Evolutionary conservation across 2,113 vertebrate species (phyloP).

Genomic region (Ageneiosus marmoratus): DNA sequence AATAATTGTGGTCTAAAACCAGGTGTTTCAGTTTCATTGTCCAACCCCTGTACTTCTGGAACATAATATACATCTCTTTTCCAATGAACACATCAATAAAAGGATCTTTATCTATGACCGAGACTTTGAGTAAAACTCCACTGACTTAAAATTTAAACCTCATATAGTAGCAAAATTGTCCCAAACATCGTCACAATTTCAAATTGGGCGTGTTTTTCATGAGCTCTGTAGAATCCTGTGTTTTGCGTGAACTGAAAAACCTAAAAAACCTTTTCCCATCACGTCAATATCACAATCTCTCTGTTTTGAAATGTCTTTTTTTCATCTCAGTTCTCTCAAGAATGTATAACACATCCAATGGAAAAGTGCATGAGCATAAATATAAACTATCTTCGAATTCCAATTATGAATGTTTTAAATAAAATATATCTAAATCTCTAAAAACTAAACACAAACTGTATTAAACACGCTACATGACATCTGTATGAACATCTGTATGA

Average conservation of each 20-base stretch:
- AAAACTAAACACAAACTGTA: neutral
- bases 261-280: neutral
- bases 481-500: slow-evolving; percentile 1
- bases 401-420: slow-evolving; percentile 11
- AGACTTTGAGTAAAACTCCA: neutral
- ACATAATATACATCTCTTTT: neutral
- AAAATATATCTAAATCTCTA: neutral
- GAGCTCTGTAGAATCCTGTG: neutral
- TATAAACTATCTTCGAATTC: neutral
- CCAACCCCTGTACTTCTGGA: too few relatives aligned
- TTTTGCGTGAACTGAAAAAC: neutral
- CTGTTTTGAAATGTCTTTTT: neutral
- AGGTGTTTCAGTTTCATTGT: too few relatives aligned
- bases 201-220: neutral
- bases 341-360: neutral
- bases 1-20: too few relatives aligned
- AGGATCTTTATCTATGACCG: neutral
- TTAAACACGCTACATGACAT: neutral
- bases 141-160: neutral
- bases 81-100: neutral
- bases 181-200: neutral
- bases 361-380: slow-evolving; percentile 4
- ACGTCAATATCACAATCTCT: neutral
- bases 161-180: neutral
- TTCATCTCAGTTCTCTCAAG: neutral